These are phyloP conservation scores for Heliconius charithonia DNA, from an alignment of 2,888 invertebrate species.

Conservation along the genomic window DNA sequence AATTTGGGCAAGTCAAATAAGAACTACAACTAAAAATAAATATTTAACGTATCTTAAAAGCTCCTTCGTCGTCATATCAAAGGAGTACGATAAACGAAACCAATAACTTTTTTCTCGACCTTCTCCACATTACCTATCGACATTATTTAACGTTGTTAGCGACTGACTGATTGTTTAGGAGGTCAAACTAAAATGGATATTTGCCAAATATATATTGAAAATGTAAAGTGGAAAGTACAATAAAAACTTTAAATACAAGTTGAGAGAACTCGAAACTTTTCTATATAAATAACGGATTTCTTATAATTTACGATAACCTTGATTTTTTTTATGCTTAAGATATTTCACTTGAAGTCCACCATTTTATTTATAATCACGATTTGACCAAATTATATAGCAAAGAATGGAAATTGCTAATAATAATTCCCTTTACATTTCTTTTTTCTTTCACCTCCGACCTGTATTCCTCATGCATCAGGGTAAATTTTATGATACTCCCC, in stretches of 20 bases:
- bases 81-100: not conserved
- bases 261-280: constrained; percentile 14
- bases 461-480: too few relatives aligned
- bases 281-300: constrained; percentile 17
- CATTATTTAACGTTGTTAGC: constrained; percentile 2
- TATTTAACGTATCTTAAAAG: not conserved
- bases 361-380: not conserved
- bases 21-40: too few relatives aligned
- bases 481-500: too few relatives aligned
- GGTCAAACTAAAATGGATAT: constrained; percentile 34
- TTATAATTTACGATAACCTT: not conserved
- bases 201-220: constrained; percentile 35
- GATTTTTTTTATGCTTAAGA: not conserved
- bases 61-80: not conserved
- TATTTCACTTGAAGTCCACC: not conserved
- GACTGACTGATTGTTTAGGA: constrained; percentile 15
- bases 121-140: not conserved
- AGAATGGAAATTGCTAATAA: not conserved
- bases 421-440: too few relatives aligned
- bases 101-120: not conserved
- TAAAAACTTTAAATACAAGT: constrained; percentile 10
- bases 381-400: not conserved
- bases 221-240: constrained; percentile 11
- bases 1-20: not conserved
- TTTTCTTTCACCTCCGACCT: too few relatives aligned